Base-by-base conservation (phyloP, 2,888 invertebrate species). In the Xylophagus ater region DNA sequence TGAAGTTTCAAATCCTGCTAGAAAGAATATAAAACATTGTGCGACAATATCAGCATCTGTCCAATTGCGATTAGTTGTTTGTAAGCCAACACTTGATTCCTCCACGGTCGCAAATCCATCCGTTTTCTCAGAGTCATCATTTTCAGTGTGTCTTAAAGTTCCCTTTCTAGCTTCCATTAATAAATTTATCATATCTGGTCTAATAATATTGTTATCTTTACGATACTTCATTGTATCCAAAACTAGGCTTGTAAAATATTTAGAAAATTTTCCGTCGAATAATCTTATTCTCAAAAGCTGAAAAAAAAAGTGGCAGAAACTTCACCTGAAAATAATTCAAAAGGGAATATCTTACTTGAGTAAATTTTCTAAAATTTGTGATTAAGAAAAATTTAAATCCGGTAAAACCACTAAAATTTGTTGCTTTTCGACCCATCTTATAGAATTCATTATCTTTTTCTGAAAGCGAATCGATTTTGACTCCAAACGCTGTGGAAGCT, bases 171-270 rank as follows among this genome's bases (percentile, higher is more conserved):
- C 66, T 49, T 69, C 66, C 62, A 71, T 64, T 3, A 73, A 53
- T 37, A 72, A 58, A 43, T 74, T 65, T 19, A 74, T 69, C 69
- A 74, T 67, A 47, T 73, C 74, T 3, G 67, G 67, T 4, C 73
- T 59, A 2, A 65, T 40, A 12, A 72, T 68, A 2, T 67, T 59
- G 12, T 66, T 52, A 18, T 57, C 53, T 47, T 68, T 63, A 2
- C 73, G 59, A 17, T 67, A 55, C 25, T 55, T 55, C 59, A 71
- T 70, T 2, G 67, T 63, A 28, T 55, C 55, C 4, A 62, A 36
- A 1, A 71, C 64, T 1, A 71, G 37, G 8, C 52, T 50, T 35
- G 51, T 56, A 47, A 70, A 70, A 47, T 69, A 71, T 0, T 57
- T 43, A 0, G 51, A 51, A 0, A 53, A 48, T 8, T 59, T 38